Percentiles rank a stretch among this genome's conserved stretches.
phyloP scores from a whole-genome alignment of 2,113 vertebrate genomes.

The Haemorhous mexicanus region DNA sequence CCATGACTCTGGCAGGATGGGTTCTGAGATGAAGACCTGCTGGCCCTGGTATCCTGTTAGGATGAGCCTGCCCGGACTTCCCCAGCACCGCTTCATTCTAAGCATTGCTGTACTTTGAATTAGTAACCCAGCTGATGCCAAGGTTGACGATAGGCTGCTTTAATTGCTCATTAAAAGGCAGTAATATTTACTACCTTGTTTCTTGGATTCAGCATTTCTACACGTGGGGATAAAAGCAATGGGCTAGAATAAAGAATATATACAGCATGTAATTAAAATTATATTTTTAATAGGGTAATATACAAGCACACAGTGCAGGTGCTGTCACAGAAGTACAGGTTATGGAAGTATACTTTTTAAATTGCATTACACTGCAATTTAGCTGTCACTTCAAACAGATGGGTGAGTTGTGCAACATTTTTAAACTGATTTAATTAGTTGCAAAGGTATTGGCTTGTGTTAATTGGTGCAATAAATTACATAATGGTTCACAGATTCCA shows the following conservation, averaged over 20 bases:
- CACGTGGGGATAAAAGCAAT: slow-evolving; percentile 50
- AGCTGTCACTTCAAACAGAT: slow-evolving; percentile 52
- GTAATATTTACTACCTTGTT: slow-evolving; percentile 46
- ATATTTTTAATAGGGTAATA: slow-evolving; percentile 7
- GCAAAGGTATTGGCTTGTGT: slow-evolving; percentile 49
- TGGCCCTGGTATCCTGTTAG: background rate
- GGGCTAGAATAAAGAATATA: slow-evolving; percentile 15
- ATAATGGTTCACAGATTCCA: background rate
- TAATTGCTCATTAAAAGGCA: slow-evolving; percentile 40
- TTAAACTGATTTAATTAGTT: slow-evolving; percentile 50
- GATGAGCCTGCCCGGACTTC: background rate
- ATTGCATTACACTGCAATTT: slow-evolving; percentile 15
- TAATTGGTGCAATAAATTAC: slow-evolving; percentile 55
- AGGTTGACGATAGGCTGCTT: background rate
- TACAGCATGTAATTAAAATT: slow-evolving; percentile 47
- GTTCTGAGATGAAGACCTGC: background rate
- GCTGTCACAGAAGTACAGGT: background rate
- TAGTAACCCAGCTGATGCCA: background rate
- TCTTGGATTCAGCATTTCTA: slow-evolving; percentile 49
- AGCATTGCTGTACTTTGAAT: background rate
- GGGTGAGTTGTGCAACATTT: background rate
- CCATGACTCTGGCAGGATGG: background rate
- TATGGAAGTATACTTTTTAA: slow-evolving; percentile 18
- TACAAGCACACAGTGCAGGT: background rate
- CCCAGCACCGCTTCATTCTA: background rate